Evolutionary conservation across 2,888 invertebrate species (phyloP).

Genomic region (Aspidapion aeneum): DNA sequence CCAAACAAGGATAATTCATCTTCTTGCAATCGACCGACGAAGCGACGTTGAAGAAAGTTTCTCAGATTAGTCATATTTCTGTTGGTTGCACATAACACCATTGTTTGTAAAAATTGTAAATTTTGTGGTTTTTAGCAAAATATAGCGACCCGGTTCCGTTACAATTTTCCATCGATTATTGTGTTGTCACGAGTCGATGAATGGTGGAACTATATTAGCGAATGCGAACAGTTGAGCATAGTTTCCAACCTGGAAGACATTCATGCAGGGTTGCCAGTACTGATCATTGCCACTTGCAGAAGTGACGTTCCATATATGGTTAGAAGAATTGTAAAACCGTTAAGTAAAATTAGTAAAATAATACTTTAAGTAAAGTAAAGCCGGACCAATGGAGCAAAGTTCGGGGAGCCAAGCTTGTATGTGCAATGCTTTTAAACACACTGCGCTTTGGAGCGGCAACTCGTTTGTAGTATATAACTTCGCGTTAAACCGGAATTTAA

Average conservation of each 20-base stretch:
- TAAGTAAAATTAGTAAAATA: background rate
- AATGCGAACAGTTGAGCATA: conserved; percentile 38
- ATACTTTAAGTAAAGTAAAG: background rate
- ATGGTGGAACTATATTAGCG: conserved; percentile 44
- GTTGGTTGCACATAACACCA: too few species aligned
- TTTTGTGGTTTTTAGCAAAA: conserved; percentile 32
- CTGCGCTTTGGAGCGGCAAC: too few species aligned
- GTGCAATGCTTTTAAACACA: background rate
- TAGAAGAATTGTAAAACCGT: conserved; percentile 10
- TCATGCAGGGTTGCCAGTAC: conserved; percentile 42
- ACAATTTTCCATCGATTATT: conserved; percentile 42
- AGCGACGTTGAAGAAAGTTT: too few species aligned
- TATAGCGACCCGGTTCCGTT: conserved; percentile 31
- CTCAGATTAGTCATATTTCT: too few species aligned
- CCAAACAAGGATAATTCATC: too few species aligned
- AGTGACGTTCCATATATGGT: conserved; percentile 41
- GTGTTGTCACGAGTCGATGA: conserved; percentile 42
- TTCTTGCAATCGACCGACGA: too few species aligned
- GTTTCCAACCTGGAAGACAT: conserved; percentile 41
- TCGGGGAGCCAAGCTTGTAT: background rate
- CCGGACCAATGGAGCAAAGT: background rate
- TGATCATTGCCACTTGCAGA: conserved; percentile 43
- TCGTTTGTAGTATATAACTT: too few species aligned
- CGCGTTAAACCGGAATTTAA: too few species aligned
- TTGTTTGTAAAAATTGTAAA: too few species aligned